Conservation (phyloP, 1,140 invertebrate genomes). For the Oreohelix idahoensis region DNA sequence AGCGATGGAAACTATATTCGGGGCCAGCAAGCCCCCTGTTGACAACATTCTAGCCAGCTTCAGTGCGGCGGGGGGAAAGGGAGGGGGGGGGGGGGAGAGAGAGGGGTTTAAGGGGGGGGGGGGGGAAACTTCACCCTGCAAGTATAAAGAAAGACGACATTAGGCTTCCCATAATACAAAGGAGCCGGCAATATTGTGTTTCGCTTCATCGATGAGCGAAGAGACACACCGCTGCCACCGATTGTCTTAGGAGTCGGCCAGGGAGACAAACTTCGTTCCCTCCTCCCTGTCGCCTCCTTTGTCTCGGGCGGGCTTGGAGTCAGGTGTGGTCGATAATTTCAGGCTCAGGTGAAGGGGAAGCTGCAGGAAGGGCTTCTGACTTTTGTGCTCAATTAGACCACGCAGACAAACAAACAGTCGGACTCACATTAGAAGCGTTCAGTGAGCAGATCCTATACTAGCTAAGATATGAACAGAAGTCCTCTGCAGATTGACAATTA, state of each 20-base stretch:
- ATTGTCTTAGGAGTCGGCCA: conserved; percentile 7
- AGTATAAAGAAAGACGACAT: too few species aligned
- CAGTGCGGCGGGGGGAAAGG: too few species aligned
- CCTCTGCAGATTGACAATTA: too few species aligned
- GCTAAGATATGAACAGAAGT: too few species aligned
- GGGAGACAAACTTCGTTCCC: not conserved
- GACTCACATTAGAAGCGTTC: too few species aligned
- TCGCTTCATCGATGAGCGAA: not conserved
- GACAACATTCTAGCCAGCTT: too few species aligned
- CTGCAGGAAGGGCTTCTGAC: not conserved
- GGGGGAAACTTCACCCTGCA: too few species aligned
- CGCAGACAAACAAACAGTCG: not conserved
- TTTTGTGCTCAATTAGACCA: conserved; percentile 10
- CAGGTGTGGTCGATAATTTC: conserved; percentile 16
- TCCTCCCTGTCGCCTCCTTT: not conserved
- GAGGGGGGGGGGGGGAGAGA: too few species aligned
- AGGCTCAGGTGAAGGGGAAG: conserved; percentile 4
- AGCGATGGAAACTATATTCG: too few species aligned
- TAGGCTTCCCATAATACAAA: not conserved
- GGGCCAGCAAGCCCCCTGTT: too few species aligned
- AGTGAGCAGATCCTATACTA: too few species aligned
- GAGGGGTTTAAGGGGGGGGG: too few species aligned
- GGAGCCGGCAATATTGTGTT: not conserved
- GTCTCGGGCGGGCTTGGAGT: not conserved
- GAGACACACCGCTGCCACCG: conserved; percentile 5